Conservation (phyloP, 2,797 vertebrate species). For the Halcyon chelicuti region DNA sequence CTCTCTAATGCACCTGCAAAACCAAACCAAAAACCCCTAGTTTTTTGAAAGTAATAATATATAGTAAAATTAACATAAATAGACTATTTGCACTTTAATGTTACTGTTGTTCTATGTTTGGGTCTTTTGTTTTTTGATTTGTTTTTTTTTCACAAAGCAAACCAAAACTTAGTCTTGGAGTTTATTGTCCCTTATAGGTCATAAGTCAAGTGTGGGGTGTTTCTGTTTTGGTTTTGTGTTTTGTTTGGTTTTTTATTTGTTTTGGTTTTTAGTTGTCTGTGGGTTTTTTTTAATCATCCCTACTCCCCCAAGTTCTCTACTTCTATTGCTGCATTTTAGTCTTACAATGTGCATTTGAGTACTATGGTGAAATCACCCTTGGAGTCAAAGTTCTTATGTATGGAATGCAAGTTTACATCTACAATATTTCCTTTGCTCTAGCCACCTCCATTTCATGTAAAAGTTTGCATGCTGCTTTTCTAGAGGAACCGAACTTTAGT, state of each 20-base stretch:
- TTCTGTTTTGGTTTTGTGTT: no score
- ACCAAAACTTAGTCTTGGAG: background rate
- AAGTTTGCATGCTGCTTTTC: background rate
- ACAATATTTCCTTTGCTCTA: background rate
- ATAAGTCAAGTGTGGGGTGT: background rate
- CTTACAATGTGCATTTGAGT: background rate
- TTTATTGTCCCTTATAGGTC: background rate
- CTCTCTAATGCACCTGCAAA: background rate
- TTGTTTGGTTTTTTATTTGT: no score
- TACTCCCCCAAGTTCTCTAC: background rate
- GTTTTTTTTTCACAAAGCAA: background rate
- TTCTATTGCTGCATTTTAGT: background rate
- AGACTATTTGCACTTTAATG: background rate
- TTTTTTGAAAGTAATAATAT: background rate
- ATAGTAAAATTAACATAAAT: background rate
- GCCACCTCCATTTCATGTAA: background rate
- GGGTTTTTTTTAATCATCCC: no score
- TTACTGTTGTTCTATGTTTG: background rate
- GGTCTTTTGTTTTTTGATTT: no score
- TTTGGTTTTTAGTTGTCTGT: no score
- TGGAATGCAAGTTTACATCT: background rate
- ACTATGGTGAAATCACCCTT: background rate
- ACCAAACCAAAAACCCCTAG: background rate
- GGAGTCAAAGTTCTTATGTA: background rate
- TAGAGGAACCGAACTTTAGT: background rate